Base-by-base conservation (phyloP, 2,888 invertebrate genomes). In the Polydrusus cervinus region DNA sequence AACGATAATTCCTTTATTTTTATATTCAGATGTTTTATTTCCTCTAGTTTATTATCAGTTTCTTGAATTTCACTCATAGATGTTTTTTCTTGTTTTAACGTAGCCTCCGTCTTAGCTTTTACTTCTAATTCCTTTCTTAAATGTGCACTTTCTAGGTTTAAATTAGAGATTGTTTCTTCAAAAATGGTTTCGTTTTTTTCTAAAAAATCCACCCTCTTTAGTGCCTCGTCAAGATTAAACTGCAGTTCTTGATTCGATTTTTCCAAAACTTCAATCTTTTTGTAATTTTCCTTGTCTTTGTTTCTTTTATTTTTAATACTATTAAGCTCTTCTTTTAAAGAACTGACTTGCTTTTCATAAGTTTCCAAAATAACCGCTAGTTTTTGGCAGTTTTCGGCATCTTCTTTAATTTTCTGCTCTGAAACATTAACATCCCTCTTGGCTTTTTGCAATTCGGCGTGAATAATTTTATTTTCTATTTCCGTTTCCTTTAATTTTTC, bases 251-350 rank as follows among this genome's bases (percentile, higher is more conserved):
- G 81, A 49, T 84, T 81, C 9, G 82, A 81, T 43, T 83, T 79
- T 77, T 62, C 68, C 25, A 51, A 55, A 14, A 30, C n/a, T 47
- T 66, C 45, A 30, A 45, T 45, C 25, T 40, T 25, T 38, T 57
- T 75, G 18, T 55, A 14, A 20, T 62, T 7, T 11, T 3, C 57
- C 47, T 30, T 16, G 1, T 38, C 38, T n/a, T 51, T 38, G 65
- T 53, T 43, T 40, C 57, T 40, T 69, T 60, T 16, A 47, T 75
- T 67, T 74, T 62, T 62, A 16, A 49, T 10, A 30, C n/a, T 51
- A 65, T 84, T 84, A 6, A 88, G 81, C 75, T 87, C 86, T 68
- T 86, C 83, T 71, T 87, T 86, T 38, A 84, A 75, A 40, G 71
- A 57, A 38, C 76, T 80, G 0, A 84, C 83, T 79, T 82, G 80